These are phyloP conservation scores for Sturnira hondurensis DNA, from an alignment of 2,113 vertebrate species.

Conservation along the genomic window DNA sequence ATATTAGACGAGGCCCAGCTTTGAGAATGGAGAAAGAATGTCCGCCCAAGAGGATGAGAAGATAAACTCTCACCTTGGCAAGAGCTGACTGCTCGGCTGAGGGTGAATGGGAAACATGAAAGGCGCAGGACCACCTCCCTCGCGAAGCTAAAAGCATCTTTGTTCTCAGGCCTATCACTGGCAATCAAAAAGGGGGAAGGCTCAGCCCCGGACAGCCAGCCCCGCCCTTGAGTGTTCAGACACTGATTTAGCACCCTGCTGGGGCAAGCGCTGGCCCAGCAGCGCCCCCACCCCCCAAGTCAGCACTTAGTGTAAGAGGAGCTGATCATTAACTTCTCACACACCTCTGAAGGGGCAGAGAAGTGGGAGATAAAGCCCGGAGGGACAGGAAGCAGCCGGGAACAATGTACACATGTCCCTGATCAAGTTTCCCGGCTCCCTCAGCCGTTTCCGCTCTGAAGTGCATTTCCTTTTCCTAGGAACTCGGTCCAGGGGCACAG, in stretches of 20 bases:
- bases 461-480: conserved; percentile 22
- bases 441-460: conserved; percentile 11
- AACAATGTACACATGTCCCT: background rate
- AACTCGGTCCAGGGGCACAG: background rate
- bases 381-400: background rate
- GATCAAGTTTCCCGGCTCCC: conserved; percentile 13
- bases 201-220: background rate
- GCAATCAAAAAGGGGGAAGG: background rate
- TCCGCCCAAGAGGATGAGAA: background rate
- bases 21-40: background rate
- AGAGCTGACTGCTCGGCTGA: background rate
- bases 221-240: background rate
- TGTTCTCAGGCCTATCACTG: rapidly evolving
- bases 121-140: background rate
- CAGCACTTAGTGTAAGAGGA: background rate
- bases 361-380: background rate
- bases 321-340: background rate
- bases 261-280: rapidly evolving
- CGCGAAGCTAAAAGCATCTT: background rate
- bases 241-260: rapidly evolving
- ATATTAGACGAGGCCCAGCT: background rate
- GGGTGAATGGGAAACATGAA: background rate
- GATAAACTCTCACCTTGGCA: background rate
- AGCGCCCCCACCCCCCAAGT: background rate
- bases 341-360: background rate